phyloP scores from a whole-genome alignment of 1,140 invertebrate species.

The Bombus sylvicola region DNA sequence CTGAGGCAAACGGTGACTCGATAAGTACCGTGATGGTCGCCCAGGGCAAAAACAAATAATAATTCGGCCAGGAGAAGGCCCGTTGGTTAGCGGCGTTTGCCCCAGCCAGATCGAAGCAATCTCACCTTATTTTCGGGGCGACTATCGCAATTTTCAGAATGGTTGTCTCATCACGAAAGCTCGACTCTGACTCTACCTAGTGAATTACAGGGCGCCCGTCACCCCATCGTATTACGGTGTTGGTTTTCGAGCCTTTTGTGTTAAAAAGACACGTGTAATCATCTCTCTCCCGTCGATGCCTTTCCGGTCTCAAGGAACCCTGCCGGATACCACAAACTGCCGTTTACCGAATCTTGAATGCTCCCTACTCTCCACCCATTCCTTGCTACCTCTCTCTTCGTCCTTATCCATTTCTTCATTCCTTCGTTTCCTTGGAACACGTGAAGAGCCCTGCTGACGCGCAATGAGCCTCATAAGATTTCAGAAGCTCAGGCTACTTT shows the following conservation, averaged over 20 bases:
- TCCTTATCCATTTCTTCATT: not conserved
- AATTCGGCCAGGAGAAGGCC: slow-evolving; percentile 65
- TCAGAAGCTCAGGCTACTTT: too few species aligned
- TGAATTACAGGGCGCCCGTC: slow-evolving; percentile 82
- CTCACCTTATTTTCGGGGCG: slow-evolving; percentile 74
- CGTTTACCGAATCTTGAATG: slow-evolving; percentile 37
- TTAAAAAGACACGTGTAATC: slow-evolving; percentile 83
- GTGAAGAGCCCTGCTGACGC: not conserved
- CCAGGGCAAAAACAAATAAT: slow-evolving; percentile 81
- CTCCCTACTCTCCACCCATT: slow-evolving; percentile 16
- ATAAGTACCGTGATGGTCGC: slow-evolving; percentile 76
- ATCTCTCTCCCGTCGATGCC: slow-evolving; percentile 60
- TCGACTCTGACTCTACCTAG: slow-evolving; percentile 44
- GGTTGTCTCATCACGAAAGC: slow-evolving; percentile 80
- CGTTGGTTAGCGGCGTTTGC: slow-evolving; percentile 51
- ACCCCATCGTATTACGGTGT: slow-evolving; percentile 82
- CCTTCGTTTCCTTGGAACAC: not conserved
- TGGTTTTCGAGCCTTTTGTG: slow-evolving; percentile 84
- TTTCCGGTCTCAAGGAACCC: slow-evolving; percentile 35
- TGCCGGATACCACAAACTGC: slow-evolving; percentile 41
- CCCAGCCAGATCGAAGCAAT: slow-evolving; percentile 66
- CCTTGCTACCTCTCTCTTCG: not conserved
- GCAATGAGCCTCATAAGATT: not conserved
- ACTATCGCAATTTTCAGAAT: slow-evolving; percentile 82
- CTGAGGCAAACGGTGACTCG: slow-evolving; percentile 76